Percentiles rank a stretch among this genome's conserved stretches.
Conservation (phyloP, 2,888 invertebrate genomes). For the Pollenia griseotomentosa region DNA sequence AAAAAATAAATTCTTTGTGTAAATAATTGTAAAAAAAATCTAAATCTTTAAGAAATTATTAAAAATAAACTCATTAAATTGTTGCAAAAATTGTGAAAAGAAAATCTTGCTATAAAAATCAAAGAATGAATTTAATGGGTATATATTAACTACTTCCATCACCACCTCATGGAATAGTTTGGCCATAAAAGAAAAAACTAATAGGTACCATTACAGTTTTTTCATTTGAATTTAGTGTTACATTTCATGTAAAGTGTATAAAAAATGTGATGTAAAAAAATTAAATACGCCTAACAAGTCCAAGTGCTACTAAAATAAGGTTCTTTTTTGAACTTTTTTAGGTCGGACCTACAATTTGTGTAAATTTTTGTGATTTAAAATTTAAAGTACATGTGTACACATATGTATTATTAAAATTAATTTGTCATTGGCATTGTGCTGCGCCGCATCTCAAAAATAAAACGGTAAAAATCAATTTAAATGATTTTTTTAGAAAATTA, state of each 20-base stretch:
- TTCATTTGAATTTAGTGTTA: constrained; percentile 53
- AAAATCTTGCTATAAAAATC: constrained; percentile 15
- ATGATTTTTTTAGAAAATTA: constrained; percentile 29
- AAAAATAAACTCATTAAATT: constrained; percentile 71
- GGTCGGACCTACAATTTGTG: constrained; percentile 21
- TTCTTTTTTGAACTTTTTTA: constrained; percentile 23
- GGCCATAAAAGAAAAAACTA: constrained; percentile 25
- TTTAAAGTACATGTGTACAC: not conserved
- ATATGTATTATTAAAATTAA: constrained; percentile 32
- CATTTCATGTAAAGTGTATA: constrained; percentile 61
- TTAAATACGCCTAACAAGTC: not conserved
- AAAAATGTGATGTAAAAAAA: constrained; percentile 42
- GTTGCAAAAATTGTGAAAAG: constrained; percentile 41
- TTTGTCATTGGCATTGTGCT: constrained; percentile 60
- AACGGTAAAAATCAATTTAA: constrained; percentile 71
- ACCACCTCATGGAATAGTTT: constrained; percentile 50
- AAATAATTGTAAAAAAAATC: constrained; percentile 80
- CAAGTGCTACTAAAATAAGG: constrained; percentile 13
- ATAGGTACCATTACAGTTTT: constrained; percentile 37
- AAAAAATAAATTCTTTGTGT: constrained; percentile 80
- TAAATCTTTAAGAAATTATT: constrained; percentile 78
- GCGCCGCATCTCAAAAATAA: constrained; percentile 38
- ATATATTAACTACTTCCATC: constrained; percentile 41
- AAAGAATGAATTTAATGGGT: constrained; percentile 48
- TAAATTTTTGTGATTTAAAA: constrained; percentile 37